A percentile compares a stretch with the other conserved stretches of the same genome.
Conservation (phyloP, 92 coral and sea anemone species). For the Umimayanthus chanpuru region DNA sequence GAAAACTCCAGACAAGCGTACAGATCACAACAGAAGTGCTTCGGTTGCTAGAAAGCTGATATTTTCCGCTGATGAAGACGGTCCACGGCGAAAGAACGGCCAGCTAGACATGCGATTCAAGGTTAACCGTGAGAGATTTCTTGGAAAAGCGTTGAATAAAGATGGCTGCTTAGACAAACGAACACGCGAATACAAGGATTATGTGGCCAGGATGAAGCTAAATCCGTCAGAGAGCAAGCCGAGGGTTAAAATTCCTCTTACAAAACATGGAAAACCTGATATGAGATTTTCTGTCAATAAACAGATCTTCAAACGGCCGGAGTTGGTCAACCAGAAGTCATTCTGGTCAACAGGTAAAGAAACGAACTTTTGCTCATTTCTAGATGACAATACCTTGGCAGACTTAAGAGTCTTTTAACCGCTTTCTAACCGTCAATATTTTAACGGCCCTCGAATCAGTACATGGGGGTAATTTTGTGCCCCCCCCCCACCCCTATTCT, state of each 20-base stretch:
- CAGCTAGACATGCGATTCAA: conserved; percentile 57
- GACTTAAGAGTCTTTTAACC: too few species aligned
- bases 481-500: too few species aligned
- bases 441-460: too few species aligned
- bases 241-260: not conserved
- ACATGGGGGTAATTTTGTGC: too few species aligned
- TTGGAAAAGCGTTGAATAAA: conserved; percentile 47
- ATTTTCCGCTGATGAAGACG: not conserved
- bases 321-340: not conserved
- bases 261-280: conserved; percentile 46
- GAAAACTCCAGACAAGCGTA: not conserved
- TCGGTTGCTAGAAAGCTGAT: not conserved
- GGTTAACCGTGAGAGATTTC: conserved; percentile 48
- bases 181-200: conserved; percentile 10
- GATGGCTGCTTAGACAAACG: conserved; percentile 59
- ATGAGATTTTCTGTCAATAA: conserved; percentile 59
- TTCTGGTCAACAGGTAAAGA: not conserved
- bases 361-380: too few species aligned
- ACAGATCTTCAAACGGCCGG: conserved; percentile 3
- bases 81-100: conserved; percentile 33
- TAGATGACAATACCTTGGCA: too few species aligned
- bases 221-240: not conserved
- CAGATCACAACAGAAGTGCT: not conserved
- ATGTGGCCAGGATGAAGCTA: not conserved
- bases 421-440: too few species aligned